A percentile compares a stretch with the other conserved stretches of the same genome.
Conservation (phyloP, 2,113 vertebrate genomes). For the Vimba vimba region DNA sequence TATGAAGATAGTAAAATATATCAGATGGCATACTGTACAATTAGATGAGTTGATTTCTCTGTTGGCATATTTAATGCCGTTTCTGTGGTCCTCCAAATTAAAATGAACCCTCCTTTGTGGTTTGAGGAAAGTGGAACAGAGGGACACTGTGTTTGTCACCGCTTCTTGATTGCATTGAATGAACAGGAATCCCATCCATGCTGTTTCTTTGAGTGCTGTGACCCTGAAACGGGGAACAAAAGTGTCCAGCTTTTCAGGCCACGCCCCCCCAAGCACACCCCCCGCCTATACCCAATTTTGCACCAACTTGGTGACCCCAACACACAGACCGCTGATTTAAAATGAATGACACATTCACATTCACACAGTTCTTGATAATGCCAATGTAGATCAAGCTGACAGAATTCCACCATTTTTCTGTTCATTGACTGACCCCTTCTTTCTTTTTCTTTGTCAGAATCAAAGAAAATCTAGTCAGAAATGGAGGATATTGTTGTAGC, state of each 20-base stretch:
- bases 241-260: slow-evolving; percentile 43
- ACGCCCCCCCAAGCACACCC: not conserved
- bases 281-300: slow-evolving; percentile 17
- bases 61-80: not conserved
- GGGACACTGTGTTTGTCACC: slow-evolving; percentile 39
- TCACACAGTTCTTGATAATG: not conserved
- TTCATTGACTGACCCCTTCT: not conserved
- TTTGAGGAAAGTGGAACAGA: slow-evolving; percentile 41
- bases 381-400: not conserved
- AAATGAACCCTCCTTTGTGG: slow-evolving; percentile 31
- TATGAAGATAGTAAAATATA: not conserved
- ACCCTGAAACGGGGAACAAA: slow-evolving; percentile 57
- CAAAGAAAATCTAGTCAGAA: slow-evolving; percentile 61
- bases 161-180: slow-evolving; percentile 47
- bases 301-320: slow-evolving; percentile 19
- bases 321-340: slow-evolving; percentile 10
- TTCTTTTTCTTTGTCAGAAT: not conserved
- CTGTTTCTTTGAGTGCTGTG: slow-evolving; percentile 44
- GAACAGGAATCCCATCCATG: slow-evolving; percentile 52
- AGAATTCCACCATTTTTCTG: not conserved
- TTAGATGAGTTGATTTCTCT: not conserved
- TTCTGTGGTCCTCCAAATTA: not conserved
- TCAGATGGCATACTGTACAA: not conserved
- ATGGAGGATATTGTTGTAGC: slow-evolving; percentile 97
- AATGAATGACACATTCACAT: slow-evolving; percentile 17